phyloP scores from a whole-genome alignment of 2,888 invertebrate genomes.

The Lordiphosa andalusiaca region DNA sequence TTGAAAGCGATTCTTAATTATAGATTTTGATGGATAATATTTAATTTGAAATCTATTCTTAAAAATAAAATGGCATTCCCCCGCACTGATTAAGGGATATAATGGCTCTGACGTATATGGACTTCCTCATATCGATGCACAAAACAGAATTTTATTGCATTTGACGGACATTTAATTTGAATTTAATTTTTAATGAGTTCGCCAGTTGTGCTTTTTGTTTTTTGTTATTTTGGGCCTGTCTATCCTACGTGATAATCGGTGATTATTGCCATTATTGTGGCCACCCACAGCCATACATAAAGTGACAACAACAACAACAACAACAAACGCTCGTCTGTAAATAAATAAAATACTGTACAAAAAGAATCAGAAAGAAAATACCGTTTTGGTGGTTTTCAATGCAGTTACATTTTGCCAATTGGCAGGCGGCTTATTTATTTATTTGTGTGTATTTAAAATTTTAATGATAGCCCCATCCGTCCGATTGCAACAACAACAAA shows the following conservation, averaged over 20 bases:
- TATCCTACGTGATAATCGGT: slow-evolving; percentile 58
- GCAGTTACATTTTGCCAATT: slow-evolving; percentile 48
- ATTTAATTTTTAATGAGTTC: slow-evolving; percentile 67
- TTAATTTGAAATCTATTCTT: too few relatives aligned
- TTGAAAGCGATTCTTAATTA: too few relatives aligned
- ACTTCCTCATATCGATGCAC: slow-evolving; percentile 3
- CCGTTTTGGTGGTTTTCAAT: slow-evolving; percentile 26
- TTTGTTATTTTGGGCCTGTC: slow-evolving; percentile 34
- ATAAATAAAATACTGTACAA: slow-evolving; percentile 12
- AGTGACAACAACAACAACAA: slow-evolving; percentile 36
- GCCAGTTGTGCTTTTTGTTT: slow-evolving; percentile 7
- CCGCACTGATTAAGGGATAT: too few relatives aligned
- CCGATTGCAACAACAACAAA: slow-evolving; percentile 18
- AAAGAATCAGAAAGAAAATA: slow-evolving; percentile 1
- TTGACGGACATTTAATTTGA: slow-evolving; percentile 69
- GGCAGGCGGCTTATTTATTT: slow-evolving; percentile 53
- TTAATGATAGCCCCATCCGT: slow-evolving; percentile 44
- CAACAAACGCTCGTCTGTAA: slow-evolving; percentile 23
- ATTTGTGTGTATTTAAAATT: slow-evolving; percentile 44
- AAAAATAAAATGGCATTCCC: too few relatives aligned
- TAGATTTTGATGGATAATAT: too few relatives aligned
- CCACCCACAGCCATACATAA: slow-evolving; percentile 51
- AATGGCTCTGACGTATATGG: too few relatives aligned
- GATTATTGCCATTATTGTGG: slow-evolving; percentile 56
- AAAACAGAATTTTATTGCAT: slow-evolving; percentile 56